Percentiles rank a stretch among this genome's conserved stretches.
Evolutionary conservation across 2,888 invertebrate species (phyloP).

Genomic region (Endotricha flammealis): DNA sequence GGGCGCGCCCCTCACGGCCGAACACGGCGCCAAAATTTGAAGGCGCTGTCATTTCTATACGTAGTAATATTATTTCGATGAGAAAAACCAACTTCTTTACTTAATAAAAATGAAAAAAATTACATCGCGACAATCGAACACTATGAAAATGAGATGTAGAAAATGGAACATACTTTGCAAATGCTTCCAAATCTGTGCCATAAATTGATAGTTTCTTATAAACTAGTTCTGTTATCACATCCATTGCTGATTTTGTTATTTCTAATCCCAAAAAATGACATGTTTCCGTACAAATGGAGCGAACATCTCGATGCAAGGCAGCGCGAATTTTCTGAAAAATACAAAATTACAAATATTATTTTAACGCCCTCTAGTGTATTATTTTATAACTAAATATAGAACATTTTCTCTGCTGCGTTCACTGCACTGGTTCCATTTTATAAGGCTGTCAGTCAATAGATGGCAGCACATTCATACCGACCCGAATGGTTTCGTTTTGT

Average conservation of each 20-base stretch:
- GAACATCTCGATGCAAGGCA: constrained; percentile 74
- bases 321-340: constrained; percentile 76
- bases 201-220: constrained; percentile 77
- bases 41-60: too few species aligned
- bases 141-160: too few species aligned
- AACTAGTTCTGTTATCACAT: constrained; percentile 79
- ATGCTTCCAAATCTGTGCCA: constrained; percentile 80
- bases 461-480: constrained; percentile 5
- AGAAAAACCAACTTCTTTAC: too few species aligned
- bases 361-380: constrained; percentile 29
- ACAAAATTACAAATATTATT: too few species aligned
- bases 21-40: too few species aligned
- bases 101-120: too few species aligned
- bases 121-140: too few species aligned
- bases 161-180: constrained; percentile 75
- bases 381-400: constrained; percentile 9
- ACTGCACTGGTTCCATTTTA: too few species aligned
- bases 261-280: constrained; percentile 67
- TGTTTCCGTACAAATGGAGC: constrained; percentile 75
- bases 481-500: too few species aligned
- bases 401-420: too few species aligned
- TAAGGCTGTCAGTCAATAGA: neutral
- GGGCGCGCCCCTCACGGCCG: too few species aligned
- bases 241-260: constrained; percentile 73
- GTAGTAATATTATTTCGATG: too few species aligned